Conservation (phyloP, 2,888 invertebrate genomes). For the Scaptomyza caliginosa region DNA sequence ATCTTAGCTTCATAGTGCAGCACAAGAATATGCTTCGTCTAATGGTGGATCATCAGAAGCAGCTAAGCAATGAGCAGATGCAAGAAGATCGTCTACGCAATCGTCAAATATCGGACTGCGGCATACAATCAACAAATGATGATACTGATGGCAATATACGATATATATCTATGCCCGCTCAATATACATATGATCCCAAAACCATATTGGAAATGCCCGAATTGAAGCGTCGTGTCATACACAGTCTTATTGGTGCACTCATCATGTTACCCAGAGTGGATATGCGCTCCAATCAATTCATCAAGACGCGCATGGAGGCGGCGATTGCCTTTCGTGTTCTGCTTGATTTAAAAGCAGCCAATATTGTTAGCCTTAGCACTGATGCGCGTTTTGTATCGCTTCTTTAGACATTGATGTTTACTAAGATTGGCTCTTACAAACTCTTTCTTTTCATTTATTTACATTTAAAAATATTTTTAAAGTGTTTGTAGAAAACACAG, state of each 20-base stretch:
- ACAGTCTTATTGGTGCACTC: slow-evolving; percentile 59
- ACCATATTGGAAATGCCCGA: slow-evolving; percentile 26
- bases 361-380: slow-evolving; percentile 53
- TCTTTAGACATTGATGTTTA: slow-evolving; percentile 12
- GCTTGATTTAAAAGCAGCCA: slow-evolving; percentile 66
- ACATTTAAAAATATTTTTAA: too few relatives aligned
- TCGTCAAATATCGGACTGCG: not conserved
- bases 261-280: slow-evolving; percentile 58
- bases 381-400: slow-evolving; percentile 44
- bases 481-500: too few relatives aligned
- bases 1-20: slow-evolving; percentile 36
- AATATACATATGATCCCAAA: slow-evolving; percentile 44
- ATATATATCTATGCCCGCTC: slow-evolving; percentile 41
- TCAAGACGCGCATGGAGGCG: slow-evolving; percentile 55
- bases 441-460: too few relatives aligned
- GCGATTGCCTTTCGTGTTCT: slow-evolving; percentile 58
- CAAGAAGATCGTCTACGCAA: not conserved
- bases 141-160: not conserved
- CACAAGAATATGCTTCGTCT: slow-evolving; percentile 39
- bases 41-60: slow-evolving; percentile 52
- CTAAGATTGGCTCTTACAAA: too few relatives aligned
- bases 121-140: not conserved
- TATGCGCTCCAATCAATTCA: slow-evolving; percentile 43
- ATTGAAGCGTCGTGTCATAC: slow-evolving; percentile 43
- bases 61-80: slow-evolving; percentile 28